Evolutionary conservation across 2,797 vertebrate genomes (phyloP), one percentile per base, ranked within the genome.

Genomic region (Propithecus deckenii): DNA sequence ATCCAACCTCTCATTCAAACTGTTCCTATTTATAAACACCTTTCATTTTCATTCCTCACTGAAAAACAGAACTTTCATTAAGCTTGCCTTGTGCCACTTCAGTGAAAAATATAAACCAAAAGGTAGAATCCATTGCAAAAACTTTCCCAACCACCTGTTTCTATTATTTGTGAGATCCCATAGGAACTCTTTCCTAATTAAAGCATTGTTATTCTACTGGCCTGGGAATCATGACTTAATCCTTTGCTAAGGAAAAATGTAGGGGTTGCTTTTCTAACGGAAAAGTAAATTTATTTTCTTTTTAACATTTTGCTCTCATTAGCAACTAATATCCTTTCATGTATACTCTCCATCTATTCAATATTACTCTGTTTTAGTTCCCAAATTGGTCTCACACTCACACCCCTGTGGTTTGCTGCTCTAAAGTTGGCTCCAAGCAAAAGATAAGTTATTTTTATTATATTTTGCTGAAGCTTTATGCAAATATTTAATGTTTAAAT

Each of bases 341-440:
- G 4, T 46, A 17, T 32, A 11, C 9, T 72, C 35, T 81, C 75
- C 23, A 22, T 46, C 22, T 76, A 50, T 32, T 87, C 50, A 80
- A n/a, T 63, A 78, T 22, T 80, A 59, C 50, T 67, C 35, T 86
- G 23, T 38, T 61, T 95, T 78, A 65, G 28, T 87, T 84, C 30
- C 17, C 43, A 65, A 50, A 79, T 48, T 59, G 20, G 30, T 13
- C 22, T 83, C 38, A 80, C 11, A 1, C 13, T 9, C 3, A 10
- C 6, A 32, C 2, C 1, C 8, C 30, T 63, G n/a, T 25, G 28
- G 25, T 86, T 81, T 88, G 32, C 12, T 87, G 15, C 22, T 88
- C 65, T 92, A 41, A 97, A 65, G 76, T 38, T 63, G 43, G 96
- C 83, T 96, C 57, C 23, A 90, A 67, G 17, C 15, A 92, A 95